Percentiles rank a stretch among this genome's conserved stretches.
These are phyloP conservation scores for Aculops lycopersici DNA, from an alignment of 1,140 invertebrate species.

Conservation along the genomic window DNA sequence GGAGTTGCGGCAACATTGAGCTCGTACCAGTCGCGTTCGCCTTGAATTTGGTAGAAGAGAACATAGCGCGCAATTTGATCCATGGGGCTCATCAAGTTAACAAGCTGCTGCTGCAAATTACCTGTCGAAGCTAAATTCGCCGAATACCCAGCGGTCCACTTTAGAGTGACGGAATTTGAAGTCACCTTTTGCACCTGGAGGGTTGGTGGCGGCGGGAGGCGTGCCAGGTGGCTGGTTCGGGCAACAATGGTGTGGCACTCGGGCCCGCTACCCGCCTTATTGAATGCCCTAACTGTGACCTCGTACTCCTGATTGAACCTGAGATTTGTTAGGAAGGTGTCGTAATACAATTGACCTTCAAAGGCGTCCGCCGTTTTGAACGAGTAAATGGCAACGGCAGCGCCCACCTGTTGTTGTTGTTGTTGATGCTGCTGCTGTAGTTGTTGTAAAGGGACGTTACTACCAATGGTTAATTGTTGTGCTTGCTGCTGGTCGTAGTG, in stretches of 20 bases:
- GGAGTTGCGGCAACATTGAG: too few relatives aligned
- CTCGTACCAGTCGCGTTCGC: too few relatives aligned
- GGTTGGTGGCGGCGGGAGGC: slow-evolving; percentile 18
- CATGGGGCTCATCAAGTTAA: too few relatives aligned
- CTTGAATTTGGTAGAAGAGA: too few relatives aligned
- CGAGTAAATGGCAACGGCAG: background rate
- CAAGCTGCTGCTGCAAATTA: too few relatives aligned
- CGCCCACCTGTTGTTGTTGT: background rate
- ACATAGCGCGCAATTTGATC: too few relatives aligned
- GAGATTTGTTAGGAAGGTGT: slow-evolving; percentile 11
- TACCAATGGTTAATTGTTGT: too few relatives aligned
- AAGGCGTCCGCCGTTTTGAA: background rate
- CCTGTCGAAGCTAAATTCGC: too few relatives aligned
- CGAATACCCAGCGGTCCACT: too few relatives aligned
- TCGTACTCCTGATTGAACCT: slow-evolving; percentile 10
- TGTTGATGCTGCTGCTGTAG: slow-evolving; percentile 18
- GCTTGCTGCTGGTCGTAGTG: too few relatives aligned
- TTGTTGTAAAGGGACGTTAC: too few relatives aligned
- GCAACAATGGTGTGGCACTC: slow-evolving; percentile 33
- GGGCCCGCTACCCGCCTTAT: slow-evolving; percentile 11
- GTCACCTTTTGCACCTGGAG: slow-evolving; percentile 1
- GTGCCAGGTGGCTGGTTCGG: slow-evolving; percentile 44
- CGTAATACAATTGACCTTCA: slow-evolving; percentile 15
- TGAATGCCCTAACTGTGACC: slow-evolving; percentile 11
- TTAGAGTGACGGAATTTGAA: background rate